A percentile compares a stretch with the other conserved stretches of the same genome.
Conservation (phyloP, 2,113 vertebrate genomes). For the Entelurus aequoreus region DNA sequence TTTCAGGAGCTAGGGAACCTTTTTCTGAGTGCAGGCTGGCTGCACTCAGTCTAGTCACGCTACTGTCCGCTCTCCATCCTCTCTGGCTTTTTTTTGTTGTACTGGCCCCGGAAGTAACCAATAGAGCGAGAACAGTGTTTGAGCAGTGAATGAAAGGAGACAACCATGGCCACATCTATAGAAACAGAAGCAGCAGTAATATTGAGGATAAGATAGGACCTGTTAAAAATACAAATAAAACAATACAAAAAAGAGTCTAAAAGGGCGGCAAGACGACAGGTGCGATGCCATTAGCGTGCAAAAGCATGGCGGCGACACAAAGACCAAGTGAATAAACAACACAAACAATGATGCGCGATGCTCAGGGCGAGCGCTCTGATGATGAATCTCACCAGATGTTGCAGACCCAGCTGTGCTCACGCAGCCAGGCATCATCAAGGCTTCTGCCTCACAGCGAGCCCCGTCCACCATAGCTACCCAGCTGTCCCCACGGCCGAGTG, state of each 20-base stretch:
- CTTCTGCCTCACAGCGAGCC: constrained; percentile 44
- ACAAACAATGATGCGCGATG: constrained; percentile 35
- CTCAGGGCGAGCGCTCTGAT: constrained; percentile 19
- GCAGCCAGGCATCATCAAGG: constrained; percentile 50
- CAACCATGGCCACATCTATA: constrained; percentile 1
- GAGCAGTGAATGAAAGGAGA: constrained; percentile 23
- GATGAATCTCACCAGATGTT: constrained; percentile 64
- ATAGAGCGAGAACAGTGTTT: no score
- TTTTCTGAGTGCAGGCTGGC: no score
- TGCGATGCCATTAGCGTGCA: constrained; percentile 27
- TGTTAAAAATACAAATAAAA: not conserved
- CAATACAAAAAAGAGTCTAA: not conserved
- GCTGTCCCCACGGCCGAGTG: constrained; percentile 51
- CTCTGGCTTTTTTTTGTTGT: no score
- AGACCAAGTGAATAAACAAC: constrained; percentile 29
- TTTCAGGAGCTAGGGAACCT: no score
- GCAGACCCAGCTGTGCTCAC: constrained; percentile 59
- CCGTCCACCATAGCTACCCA: constrained; percentile 40
- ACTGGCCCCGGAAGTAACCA: no score
- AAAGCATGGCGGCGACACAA: constrained; percentile 8
- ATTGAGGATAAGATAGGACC: not conserved
- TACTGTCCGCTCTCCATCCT: not conserved
- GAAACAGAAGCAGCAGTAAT: constrained; percentile 8
- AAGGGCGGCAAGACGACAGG: constrained; percentile 17
- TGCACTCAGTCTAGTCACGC: no score